Conservation (phyloP, 53 echinoderm and acorn worm species). For the Holothuria scabra region DNA sequence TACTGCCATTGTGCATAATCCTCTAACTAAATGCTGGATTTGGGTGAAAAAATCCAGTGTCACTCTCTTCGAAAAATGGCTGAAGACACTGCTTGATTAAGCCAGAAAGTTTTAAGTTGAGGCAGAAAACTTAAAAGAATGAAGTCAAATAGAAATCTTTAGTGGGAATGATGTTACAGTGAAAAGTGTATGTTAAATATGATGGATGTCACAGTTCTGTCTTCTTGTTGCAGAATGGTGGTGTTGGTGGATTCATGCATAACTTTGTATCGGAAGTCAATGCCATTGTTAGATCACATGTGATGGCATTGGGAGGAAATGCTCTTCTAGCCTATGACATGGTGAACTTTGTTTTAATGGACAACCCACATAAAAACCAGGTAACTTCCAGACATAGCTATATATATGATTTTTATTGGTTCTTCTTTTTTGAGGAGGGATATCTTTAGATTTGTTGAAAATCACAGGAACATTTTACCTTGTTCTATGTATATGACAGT, state of each 20-base stretch:
- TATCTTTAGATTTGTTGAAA: neutral
- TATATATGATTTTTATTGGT: neutral
- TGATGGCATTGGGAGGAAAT: conserved; percentile 86
- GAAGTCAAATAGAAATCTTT: too few relatives aligned
- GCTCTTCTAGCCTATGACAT: conserved; percentile 79
- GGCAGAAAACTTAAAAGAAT: too few relatives aligned
- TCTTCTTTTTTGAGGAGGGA: neutral
- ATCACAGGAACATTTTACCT: too few relatives aligned
- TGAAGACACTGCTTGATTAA: too few relatives aligned
- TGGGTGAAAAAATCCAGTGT: too few relatives aligned
- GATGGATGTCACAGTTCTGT: neutral
- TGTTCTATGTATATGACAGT: too few relatives aligned
- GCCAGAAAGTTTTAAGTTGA: too few relatives aligned
- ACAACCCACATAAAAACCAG: conserved; percentile 91
- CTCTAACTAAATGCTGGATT: too few relatives aligned
- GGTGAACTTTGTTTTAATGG: conserved; percentile 84
- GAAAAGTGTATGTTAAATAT: too few relatives aligned
- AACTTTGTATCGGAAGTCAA: conserved; percentile 89
- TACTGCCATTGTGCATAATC: too few relatives aligned
- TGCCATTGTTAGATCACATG: conserved; percentile 91
- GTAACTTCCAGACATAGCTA: conserved; percentile 38
- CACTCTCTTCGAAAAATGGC: too few relatives aligned
- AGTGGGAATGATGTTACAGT: too few relatives aligned
- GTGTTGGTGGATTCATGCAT: conserved; percentile 92
- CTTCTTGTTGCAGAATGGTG: conserved; percentile 68